Evolutionary conservation across 1,140 invertebrate genomes (phyloP).

Genomic region (Papilio polytes): DNA sequence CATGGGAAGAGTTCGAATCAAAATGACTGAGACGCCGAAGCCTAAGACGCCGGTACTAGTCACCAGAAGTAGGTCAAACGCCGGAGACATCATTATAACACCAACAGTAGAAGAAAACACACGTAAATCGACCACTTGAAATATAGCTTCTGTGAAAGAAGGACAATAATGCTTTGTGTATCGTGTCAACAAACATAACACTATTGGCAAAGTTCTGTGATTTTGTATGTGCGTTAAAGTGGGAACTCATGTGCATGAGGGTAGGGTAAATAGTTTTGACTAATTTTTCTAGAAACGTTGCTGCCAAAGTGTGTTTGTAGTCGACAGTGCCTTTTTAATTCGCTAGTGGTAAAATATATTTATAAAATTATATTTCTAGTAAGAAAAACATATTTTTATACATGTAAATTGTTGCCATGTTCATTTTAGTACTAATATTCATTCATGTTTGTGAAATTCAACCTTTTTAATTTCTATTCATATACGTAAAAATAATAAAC

Average conservation of each 20-base stretch:
- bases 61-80: conserved; percentile 85
- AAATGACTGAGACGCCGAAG: conserved; percentile 86
- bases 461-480: conserved; percentile 48
- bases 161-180: conserved; percentile 68
- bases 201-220: conserved; percentile 81
- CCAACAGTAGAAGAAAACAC: conserved; percentile 70
- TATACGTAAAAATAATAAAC: conserved; percentile 48
- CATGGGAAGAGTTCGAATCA: conserved; percentile 87
- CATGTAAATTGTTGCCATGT: conserved; percentile 83
- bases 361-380: conserved; percentile 79
- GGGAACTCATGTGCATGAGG: conserved; percentile 58
- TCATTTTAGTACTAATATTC: conserved; percentile 73
- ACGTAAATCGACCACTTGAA: conserved; percentile 77
- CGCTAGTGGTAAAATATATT: conserved; percentile 78
- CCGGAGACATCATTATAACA: conserved; percentile 85
- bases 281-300: conserved; percentile 65
- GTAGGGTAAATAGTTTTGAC: conserved; percentile 64
- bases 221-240: conserved; percentile 65
- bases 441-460: conserved; percentile 56
- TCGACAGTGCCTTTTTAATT: conserved; percentile 82
- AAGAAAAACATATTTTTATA: conserved; percentile 82
- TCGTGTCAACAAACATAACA: conserved; percentile 78
- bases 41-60: conserved; percentile 87
- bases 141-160: conserved; percentile 52
- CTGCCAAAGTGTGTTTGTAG: conserved; percentile 84